Conservation (phyloP, 2,113 vertebrate species). For the Eonycteris spelaea region DNA sequence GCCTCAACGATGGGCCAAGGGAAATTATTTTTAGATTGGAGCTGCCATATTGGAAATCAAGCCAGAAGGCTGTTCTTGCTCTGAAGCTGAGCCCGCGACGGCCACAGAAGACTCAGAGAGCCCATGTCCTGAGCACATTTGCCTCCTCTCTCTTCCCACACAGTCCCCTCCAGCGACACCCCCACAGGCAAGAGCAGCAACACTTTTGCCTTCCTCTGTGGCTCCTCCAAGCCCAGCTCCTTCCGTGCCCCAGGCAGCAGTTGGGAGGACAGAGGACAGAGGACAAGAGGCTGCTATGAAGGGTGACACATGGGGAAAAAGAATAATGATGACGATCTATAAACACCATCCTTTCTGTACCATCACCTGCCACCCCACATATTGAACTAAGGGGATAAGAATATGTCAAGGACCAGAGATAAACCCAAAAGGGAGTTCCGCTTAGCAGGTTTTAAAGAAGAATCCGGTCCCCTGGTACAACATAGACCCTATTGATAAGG, state of each 20-base stretch:
- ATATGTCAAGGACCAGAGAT: neutral
- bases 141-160: neutral
- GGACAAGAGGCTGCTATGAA: neutral
- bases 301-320: neutral
- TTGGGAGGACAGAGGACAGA: too few species aligned
- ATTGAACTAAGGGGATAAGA: neutral
- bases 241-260: neutral
- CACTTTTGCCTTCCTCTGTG: neutral
- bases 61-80: neutral
- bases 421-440: neutral
- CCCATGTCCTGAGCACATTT: fast-evolving
- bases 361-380: neutral
- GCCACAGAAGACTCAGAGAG: fast-evolving
- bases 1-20: neutral
- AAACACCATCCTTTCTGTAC: neutral
- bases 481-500: fast-evolving
- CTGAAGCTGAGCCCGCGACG: neutral
- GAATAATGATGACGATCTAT: fast-evolving
- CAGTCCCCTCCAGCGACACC: fast-evolving
- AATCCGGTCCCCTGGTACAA: too few species aligned
- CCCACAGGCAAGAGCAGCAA: neutral
- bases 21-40: neutral
- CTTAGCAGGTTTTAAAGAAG: neutral
- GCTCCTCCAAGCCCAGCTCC: neutral
- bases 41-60: neutral